Percentiles rank a stretch among this genome's conserved stretches.
These are phyloP conservation scores for Gobio gobio DNA, from an alignment of 2,113 vertebrate genomes.

Conservation along the genomic window DNA sequence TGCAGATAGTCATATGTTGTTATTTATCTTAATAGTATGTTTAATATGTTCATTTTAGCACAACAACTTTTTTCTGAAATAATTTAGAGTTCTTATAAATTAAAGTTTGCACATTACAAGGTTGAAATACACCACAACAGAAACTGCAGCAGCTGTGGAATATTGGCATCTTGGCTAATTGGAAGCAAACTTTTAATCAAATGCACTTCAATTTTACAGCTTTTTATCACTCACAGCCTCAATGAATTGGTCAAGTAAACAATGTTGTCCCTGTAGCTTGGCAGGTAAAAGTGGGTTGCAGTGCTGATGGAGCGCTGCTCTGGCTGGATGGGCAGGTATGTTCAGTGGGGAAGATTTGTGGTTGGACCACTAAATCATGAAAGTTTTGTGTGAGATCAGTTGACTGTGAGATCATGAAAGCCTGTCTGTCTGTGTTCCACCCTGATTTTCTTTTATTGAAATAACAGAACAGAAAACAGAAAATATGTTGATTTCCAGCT, in stretches of 20 bases:
- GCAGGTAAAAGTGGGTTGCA: background rate
- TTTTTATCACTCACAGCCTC: background rate
- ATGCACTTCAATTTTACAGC: background rate
- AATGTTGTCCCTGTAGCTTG: background rate
- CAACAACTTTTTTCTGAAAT: background rate
- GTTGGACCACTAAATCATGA: constrained; percentile 2
- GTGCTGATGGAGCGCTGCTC: background rate
- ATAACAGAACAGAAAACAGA: too few relatives aligned
- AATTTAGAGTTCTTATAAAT: background rate
- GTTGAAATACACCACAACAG: background rate
- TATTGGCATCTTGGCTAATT: background rate
- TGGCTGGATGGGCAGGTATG: constrained; percentile 28
- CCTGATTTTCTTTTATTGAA: background rate
- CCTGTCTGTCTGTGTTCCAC: background rate
- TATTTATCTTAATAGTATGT: background rate
- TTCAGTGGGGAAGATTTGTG: constrained; percentile 19
- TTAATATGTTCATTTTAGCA: background rate
- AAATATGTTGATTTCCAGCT: background rate
- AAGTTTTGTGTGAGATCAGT: constrained; percentile 31
- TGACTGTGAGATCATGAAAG: constrained; percentile 38
- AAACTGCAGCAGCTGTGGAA: background rate
- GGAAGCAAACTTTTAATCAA: background rate
- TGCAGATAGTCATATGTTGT: background rate
- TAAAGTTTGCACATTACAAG: background rate
- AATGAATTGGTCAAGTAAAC: background rate